Evolutionary conservation across 2,113 vertebrate species (phyloP), one percentile per base, ranked within the genome.

Genomic region (Bufo gargarizans): DNA sequence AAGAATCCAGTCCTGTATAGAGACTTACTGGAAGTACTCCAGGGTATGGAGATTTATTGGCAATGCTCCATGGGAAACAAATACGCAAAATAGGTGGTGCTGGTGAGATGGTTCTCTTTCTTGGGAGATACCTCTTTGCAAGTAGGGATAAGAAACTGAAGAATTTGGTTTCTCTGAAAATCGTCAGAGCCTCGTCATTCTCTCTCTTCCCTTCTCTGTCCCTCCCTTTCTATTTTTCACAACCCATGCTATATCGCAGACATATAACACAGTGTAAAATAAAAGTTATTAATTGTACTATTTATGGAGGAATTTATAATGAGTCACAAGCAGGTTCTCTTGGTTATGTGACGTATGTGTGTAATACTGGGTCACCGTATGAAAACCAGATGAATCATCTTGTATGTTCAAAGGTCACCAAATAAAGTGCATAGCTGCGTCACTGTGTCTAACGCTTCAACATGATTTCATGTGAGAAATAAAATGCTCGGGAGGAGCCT

Each of bases 241-340:
- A 72, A 45, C 69, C 43, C 69, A 72, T 5, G 17, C 43, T 17
- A 16, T 71, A 11, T 33, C 43, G 67, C 67, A 67, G 20, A 67
- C 20, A 1, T 45, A 4, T 78, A 19, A 55, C 77, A 55, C 77
- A 22, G 13, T 56, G 17, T 78, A 11, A 65, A 82, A 45, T 63
- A 56, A 56, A 56, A 56, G 22, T 80, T 14, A 22, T 55, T 81
- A 14, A 16, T 81, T 0, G 0, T 4, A 19, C 6, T 16, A 33
- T 61, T 9, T 45, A 65, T 20, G 59, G 20, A 82, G 59, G 81
- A 83, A 83, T 83, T 20, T 53, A 50, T 3, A 3, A 22, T 67
- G 61, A 83, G 81, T 83, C 43, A 83, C 81, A 6, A 67, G 49
- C 81, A 50, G 43, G 81, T 67, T 67, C 17, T 67, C 19, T 67